Evolutionary conservation across 2,113 vertebrate species (phyloP).

Genomic region (Excalfactoria chinensis): DNA sequence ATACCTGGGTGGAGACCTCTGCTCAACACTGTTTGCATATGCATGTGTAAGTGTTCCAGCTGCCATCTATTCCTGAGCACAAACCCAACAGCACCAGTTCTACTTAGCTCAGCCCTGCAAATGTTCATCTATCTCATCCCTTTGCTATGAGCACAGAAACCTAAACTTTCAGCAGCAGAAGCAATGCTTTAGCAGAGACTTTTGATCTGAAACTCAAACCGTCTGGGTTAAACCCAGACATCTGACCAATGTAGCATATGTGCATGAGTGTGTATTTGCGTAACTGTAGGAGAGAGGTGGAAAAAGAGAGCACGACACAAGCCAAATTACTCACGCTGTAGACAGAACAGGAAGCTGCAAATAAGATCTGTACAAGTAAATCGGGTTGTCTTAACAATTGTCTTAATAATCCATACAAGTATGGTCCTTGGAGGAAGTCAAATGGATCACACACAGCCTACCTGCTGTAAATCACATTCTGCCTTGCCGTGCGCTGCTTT

Average conservation of each 20-base stretch:
- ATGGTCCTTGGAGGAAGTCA: neutral
- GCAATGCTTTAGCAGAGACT: neutral
- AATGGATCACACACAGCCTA: neutral
- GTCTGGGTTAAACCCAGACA: constrained; percentile 34
- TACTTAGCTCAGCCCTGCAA: neutral
- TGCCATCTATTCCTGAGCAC: neutral
- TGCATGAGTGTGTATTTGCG: constrained; percentile 27
- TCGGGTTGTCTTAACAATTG: neutral
- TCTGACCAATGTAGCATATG: constrained; percentile 44
- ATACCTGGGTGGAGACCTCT: neutral
- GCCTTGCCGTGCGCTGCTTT: accelerated
- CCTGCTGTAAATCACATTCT: neutral
- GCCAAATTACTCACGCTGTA: constrained; percentile 36
- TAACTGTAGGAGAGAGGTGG: neutral
- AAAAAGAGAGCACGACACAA: constrained; percentile 16
- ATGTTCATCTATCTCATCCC: neutral
- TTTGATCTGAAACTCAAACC: constrained; percentile 8
- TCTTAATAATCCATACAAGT: neutral
- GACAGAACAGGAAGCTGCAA: constrained; percentile 54
- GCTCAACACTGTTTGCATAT: neutral
- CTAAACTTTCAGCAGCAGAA: constrained; percentile 8
- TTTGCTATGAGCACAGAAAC: neutral
- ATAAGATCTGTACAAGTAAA: constrained; percentile 20
- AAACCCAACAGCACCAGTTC: neutral
- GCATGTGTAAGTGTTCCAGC: neutral